Evolutionary conservation across 2,888 invertebrate species (phyloP), one percentile per base, ranked within the genome.

Genomic region (Dasypogon diadema): DNA sequence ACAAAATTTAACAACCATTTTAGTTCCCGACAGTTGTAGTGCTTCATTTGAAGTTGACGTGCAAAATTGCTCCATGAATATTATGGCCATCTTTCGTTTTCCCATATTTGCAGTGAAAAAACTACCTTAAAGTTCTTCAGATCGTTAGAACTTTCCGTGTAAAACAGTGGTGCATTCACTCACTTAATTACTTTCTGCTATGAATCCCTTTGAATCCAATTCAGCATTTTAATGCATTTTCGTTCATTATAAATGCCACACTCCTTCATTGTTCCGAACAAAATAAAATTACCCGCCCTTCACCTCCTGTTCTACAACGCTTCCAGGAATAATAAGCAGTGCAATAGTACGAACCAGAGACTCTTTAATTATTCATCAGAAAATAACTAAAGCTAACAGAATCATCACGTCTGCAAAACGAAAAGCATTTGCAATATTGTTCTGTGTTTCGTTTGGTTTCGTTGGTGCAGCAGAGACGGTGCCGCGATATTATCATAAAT

Each of bases 321-420:
- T 8, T 8, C 30, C 8, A 30, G n/a, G 2, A 12, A 12, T 42
- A 0, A 1, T 42, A 42, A 42, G 10, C 42, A 42, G 10, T 42
- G 42, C 10, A 10, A 30, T 30, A 10, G 34, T 42, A 12, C 42
- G 2, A 12, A n/a, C 42, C 42, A 42, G 10, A 42, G 10, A 12
- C 60, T 60, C 37, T 34, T 60, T 37, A 60, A 60, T 60, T 60
- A 60, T 60, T 60, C 60, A 60, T 60, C 37, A 60, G 60, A 37
- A 60, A 60, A 60, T 34, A 60, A 1, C 58, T 60, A 58, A 26
- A 58, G 16, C 58, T 58, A 60, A 60, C 60, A 37, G 16, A 60
- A 37, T 34, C 58, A 60, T 60, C 60, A 21, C 60, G 21, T 60
- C 60, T 60, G 37, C 18, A 34, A 60, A 60, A 60, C 18, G 37